Conservation (phyloP, 2,888 invertebrate species). For the Odontocolon sp. region DNA sequence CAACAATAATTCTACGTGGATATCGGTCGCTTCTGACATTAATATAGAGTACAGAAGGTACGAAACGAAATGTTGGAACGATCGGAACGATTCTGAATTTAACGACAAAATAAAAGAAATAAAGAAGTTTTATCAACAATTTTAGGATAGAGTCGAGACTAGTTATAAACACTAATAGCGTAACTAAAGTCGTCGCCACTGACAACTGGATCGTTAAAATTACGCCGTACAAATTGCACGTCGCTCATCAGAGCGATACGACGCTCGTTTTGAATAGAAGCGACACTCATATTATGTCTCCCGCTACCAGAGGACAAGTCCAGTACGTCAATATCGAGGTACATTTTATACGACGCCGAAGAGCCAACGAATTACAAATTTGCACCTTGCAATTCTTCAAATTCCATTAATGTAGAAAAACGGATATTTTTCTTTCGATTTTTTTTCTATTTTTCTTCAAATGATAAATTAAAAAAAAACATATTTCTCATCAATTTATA, state of each 20-base stretch:
- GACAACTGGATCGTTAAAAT: constrained; percentile 95
- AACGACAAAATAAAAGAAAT: background rate
- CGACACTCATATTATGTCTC: constrained; percentile 87
- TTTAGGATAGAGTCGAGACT: constrained; percentile 83
- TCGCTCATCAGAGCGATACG: constrained; percentile 91
- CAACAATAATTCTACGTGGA: constrained; percentile 86
- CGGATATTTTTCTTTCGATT: too few species aligned
- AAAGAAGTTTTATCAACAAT: background rate
- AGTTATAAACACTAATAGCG: constrained; percentile 85
- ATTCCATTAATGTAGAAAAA: too few species aligned
- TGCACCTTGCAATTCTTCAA: too few species aligned
- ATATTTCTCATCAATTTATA: too few species aligned
- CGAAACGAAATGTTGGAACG: background rate
- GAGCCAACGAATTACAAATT: too few species aligned
- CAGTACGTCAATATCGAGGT: constrained; percentile 91
- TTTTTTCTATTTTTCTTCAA: too few species aligned
- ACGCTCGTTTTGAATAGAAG: constrained; percentile 88
- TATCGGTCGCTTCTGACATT: constrained; percentile 86
- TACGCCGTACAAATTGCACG: constrained; percentile 87
- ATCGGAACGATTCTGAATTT: too few species aligned
- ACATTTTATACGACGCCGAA: too few species aligned
- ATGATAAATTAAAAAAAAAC: too few species aligned
- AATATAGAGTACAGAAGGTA: constrained; percentile 89
- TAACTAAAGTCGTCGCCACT: constrained; percentile 88
- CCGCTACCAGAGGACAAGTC: constrained; percentile 86